Percentiles rank a stretch among this genome's conserved stretches.
These are phyloP conservation scores for Ophiothrix spiculata DNA, from an alignment of 35 echinoderm and acorn worm genomes.

Conservation along the genomic window DNA sequence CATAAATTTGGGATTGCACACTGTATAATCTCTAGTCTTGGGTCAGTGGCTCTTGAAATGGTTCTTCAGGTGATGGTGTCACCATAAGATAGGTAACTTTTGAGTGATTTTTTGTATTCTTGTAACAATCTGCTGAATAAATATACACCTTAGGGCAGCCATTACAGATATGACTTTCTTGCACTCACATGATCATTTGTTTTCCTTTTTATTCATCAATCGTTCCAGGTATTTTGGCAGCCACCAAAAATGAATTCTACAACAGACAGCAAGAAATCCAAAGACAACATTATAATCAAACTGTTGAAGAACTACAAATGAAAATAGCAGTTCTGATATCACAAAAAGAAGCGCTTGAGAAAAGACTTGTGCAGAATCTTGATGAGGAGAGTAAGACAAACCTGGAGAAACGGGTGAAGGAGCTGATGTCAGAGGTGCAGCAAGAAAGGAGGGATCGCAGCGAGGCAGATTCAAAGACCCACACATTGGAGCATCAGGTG, in stretches of 20 bases:
- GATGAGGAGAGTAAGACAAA: background rate
- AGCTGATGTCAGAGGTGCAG: background rate
- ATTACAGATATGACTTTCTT: too few species aligned
- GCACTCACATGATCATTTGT: too few species aligned
- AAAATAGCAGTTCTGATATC: constrained; percentile 2
- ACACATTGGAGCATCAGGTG: background rate
- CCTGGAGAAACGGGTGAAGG: background rate
- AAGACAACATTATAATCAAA: constrained; percentile 6
- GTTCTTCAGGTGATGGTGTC: too few species aligned
- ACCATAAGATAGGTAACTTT: too few species aligned
- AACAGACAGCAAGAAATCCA: constrained; percentile 9
- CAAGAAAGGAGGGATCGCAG: background rate
- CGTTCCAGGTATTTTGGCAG: background rate
- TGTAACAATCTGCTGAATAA: too few species aligned
- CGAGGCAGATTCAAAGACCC: background rate
- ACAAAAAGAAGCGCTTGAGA: constrained; percentile 24
- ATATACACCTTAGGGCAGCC: too few species aligned
- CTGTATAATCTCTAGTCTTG: too few species aligned
- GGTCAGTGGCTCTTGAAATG: too few species aligned
- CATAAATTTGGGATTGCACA: too few species aligned
- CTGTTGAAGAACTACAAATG: constrained; percentile 20
- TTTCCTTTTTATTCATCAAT: too few species aligned
- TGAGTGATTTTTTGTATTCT: too few species aligned
- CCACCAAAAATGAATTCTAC: constrained; percentile 1
- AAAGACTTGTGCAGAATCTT: background rate